Conservation (phyloP, 2,113 vertebrate species). For the Genyomyrus donnyi region DNA sequence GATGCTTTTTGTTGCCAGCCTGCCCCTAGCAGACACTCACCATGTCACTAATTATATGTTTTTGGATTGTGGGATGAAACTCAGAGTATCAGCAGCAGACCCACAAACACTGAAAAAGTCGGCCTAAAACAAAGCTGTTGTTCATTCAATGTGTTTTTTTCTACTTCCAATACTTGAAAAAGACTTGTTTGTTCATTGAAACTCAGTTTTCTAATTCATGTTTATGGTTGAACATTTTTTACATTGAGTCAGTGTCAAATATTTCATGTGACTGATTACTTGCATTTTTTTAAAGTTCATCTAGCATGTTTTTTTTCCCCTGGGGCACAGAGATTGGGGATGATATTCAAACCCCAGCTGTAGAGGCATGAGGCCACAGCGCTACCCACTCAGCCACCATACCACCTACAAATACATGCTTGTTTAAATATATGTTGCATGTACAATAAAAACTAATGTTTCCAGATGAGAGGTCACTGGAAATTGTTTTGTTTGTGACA, state of each 20-base stretch:
- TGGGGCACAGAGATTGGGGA: not conserved
- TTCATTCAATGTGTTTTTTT: not conserved
- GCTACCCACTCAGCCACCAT: not conserved
- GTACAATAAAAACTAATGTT: not conserved
- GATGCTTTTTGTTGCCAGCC: not conserved
- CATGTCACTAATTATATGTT: not conserved
- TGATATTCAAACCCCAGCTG: not conserved
- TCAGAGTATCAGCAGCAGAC: not conserved
- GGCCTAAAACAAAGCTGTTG: not conserved
- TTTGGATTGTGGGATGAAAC: not conserved
- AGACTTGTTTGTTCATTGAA: not conserved
- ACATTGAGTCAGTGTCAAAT: not conserved
- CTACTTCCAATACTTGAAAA: not conserved
- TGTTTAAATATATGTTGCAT: not conserved
- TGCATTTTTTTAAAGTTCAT: not conserved
- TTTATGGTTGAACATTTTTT: not conserved
- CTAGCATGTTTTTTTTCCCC: not conserved
- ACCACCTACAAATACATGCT: not conserved
- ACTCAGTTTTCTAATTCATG: not conserved
- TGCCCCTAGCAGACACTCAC: not conserved
- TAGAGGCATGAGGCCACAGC: not conserved
- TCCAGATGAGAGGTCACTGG: not conserved
- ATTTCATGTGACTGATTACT: not conserved
- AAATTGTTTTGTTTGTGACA: not conserved
- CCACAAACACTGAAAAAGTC: not conserved